Evolutionary conservation across 2,888 invertebrate genomes (phyloP).

Genomic region (Phyllotreta striolata): DNA sequence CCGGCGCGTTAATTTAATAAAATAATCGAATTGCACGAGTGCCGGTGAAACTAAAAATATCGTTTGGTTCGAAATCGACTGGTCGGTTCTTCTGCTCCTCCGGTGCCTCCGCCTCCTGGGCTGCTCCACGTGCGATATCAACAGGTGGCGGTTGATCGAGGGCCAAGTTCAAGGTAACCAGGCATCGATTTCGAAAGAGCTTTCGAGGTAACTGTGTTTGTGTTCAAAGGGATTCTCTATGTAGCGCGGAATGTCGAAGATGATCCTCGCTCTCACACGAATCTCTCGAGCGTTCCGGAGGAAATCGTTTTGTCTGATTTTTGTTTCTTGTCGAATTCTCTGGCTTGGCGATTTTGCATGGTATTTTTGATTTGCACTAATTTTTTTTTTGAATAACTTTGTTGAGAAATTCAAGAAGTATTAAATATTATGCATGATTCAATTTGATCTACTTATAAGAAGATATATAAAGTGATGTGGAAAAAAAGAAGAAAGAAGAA

Average conservation of each 20-base stretch:
- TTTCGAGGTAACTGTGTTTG: constrained; percentile 25
- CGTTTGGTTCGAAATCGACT: background rate
- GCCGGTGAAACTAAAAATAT: too few relatives aligned
- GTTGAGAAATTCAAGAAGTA: background rate
- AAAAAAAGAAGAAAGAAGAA: constrained; percentile 1
- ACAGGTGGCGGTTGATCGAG: constrained; percentile 49
- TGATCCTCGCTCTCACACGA: background rate
- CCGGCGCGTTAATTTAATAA: too few relatives aligned
- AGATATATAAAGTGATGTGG: background rate
- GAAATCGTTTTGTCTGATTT: constrained; percentile 6
- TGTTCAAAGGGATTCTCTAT: constrained; percentile 22
- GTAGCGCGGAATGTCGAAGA: constrained; percentile 10
- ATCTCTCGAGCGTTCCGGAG: background rate
- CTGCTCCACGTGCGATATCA: constrained; percentile 44
- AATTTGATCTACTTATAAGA: background rate
- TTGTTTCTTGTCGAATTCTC: too few relatives aligned
- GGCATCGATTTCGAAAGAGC: constrained; percentile 45
- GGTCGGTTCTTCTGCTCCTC: too few relatives aligned
- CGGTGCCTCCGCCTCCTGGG: background rate
- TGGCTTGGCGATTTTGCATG: too few relatives aligned
- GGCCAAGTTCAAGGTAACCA: constrained; percentile 56
- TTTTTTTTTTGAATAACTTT: too few relatives aligned
- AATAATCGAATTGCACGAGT: too few relatives aligned
- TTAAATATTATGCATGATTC: background rate
- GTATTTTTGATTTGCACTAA: too few relatives aligned